These are phyloP conservation scores for Chrysolina haemoptera DNA, from an alignment of 2,888 invertebrate genomes.

Conservation along the genomic window DNA sequence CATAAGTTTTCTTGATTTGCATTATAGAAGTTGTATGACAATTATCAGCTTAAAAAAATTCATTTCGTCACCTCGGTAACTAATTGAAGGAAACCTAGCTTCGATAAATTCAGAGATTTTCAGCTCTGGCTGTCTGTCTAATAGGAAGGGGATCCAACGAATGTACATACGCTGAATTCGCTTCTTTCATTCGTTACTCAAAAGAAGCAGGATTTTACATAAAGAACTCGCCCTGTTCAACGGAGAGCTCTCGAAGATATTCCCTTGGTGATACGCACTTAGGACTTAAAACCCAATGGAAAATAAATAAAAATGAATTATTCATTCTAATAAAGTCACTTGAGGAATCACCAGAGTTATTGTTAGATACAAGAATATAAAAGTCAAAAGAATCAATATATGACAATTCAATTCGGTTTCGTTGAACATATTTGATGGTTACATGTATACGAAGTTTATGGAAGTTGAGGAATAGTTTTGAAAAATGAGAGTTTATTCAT, in stretches of 20 bases:
- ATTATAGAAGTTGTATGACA: too few species aligned
- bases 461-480: too few species aligned
- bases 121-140: too few species aligned
- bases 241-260: constrained; percentile 2
- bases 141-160: neutral
- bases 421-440: too few species aligned
- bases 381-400: neutral
- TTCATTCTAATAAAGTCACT: constrained; percentile 3
- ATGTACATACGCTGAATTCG: neutral
- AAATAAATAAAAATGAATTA: neutral
- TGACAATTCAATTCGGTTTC: neutral
- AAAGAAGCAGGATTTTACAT: neutral
- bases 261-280: constrained; percentile 9
- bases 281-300: neutral
- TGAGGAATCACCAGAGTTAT: neutral
- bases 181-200: neutral
- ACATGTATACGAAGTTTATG: too few species aligned
- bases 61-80: too few species aligned
- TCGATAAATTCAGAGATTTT: too few species aligned
- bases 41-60: too few species aligned
- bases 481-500: too few species aligned
- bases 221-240: neutral
- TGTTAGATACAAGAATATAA: neutral
- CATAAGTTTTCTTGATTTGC: too few species aligned
- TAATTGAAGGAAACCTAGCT: too few species aligned